These are phyloP conservation scores for Caiman crocodilus DNA, from an alignment of 2,797 vertebrate genomes.

Conservation along the genomic window DNA sequence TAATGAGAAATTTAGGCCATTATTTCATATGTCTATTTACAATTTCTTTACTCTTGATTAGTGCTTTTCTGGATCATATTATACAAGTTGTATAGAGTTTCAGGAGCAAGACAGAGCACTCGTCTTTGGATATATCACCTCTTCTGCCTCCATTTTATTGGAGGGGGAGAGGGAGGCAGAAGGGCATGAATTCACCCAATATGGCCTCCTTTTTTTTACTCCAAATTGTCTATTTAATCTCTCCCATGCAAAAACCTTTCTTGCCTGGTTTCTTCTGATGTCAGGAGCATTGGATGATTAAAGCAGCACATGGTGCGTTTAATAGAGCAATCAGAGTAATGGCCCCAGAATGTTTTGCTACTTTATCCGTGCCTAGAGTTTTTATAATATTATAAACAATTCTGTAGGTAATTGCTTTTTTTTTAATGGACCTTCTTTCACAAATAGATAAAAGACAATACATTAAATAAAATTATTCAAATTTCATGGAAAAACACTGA, in stretches of 20 bases:
- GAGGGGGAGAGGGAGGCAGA: not conserved
- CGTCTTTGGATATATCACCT: not conserved
- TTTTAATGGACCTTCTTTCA: not conserved
- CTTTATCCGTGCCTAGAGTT: not conserved
- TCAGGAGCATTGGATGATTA: not conserved
- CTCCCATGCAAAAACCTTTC: not conserved
- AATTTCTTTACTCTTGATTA: not conserved
- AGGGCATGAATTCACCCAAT: not conserved
- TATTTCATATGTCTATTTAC: not conserved
- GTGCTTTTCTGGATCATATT: not conserved
- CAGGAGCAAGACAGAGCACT: not conserved
- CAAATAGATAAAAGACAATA: not conserved
- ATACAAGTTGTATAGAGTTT: not conserved
- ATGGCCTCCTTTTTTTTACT: not conserved
- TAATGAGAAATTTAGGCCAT: not conserved
- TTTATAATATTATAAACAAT: not conserved
- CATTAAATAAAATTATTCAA: not conserved
- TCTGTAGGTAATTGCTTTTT: not conserved
- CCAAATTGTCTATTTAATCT: not conserved
- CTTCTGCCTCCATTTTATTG: not conserved
- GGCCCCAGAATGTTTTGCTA: not conserved
- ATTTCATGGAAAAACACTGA: not conserved
- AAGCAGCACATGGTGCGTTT: not conserved
- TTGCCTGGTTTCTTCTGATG: not conserved
- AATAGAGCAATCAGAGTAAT: not conserved